Conservation (phyloP, 2,797 vertebrate species). For the Anniella stebbinsi region DNA sequence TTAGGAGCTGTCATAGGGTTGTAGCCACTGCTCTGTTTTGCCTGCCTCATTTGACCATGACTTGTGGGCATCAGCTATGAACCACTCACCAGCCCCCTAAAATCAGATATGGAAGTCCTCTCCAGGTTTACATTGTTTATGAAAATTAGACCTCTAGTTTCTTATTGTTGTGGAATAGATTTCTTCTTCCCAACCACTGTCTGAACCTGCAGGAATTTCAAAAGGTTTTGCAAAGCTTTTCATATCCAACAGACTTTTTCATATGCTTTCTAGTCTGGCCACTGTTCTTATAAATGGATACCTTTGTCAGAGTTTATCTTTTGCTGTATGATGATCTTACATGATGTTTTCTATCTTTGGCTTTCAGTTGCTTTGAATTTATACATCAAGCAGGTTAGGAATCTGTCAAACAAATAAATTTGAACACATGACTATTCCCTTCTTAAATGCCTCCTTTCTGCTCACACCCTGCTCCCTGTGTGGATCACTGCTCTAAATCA, state of each 20-base stretch:
- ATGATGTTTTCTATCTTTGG: neutral
- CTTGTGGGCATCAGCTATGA: neutral
- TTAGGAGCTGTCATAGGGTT: neutral
- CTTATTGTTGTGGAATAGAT: too few relatives aligned
- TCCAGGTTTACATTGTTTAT: neutral
- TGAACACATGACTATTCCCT: neutral
- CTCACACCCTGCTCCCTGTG: neutral
- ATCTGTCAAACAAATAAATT: neutral
- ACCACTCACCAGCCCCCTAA: neutral
- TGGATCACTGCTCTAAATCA: neutral
- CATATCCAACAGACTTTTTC: neutral
- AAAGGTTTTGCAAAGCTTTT: neutral
- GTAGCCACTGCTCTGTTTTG: neutral
- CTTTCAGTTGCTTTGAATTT: neutral
- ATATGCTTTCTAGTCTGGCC: neutral
- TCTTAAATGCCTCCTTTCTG: neutral
- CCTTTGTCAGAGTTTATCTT: neutral
- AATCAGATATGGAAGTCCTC: neutral
- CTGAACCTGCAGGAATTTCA: neutral
- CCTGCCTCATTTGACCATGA: neutral
- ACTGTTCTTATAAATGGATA: neutral
- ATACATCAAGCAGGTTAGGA: neutral
- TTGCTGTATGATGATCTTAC: neutral
- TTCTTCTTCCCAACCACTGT: neutral
- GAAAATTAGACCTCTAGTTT: neutral